Conservation (phyloP, 2,797 vertebrate genomes). For the Phataginus tetradactyla region DNA sequence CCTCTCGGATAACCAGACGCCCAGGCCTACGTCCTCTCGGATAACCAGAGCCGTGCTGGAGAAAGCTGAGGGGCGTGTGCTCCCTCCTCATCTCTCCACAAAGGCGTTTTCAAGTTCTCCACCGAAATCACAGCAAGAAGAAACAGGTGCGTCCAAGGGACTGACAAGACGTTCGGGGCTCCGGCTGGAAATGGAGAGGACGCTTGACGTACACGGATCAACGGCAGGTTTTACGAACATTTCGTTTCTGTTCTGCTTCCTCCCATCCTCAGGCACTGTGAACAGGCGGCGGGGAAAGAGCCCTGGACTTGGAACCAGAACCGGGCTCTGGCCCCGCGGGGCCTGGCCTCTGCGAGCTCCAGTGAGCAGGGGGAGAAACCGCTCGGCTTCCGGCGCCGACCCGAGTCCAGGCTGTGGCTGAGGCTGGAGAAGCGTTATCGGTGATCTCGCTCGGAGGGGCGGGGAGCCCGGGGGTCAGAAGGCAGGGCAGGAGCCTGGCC, state of each 20-base stretch:
- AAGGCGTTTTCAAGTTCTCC: neutral
- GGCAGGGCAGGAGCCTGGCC: neutral
- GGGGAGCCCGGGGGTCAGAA: neutral
- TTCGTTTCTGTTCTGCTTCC: neutral
- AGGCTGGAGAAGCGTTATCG: neutral
- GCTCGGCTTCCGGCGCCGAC: neutral
- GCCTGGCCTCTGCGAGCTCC: neutral
- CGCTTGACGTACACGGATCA: neutral
- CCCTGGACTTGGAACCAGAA: neutral
- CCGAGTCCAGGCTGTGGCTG: neutral
- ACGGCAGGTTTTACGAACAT: neutral
- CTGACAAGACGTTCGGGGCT: neutral
- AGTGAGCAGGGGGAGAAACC: neutral
- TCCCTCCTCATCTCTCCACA: neutral
- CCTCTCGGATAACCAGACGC: neutral
- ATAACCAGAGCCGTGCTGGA: neutral
- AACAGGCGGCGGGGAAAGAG: neutral
- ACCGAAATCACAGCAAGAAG: neutral
- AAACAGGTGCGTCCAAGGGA: neutral
- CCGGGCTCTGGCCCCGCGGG: rapidly evolving
- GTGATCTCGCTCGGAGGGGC: neutral
- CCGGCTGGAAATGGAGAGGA: neutral
- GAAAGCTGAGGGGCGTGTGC: neutral
- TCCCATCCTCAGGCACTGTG: neutral
- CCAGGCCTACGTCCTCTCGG: neutral